These are phyloP conservation scores for Hydrotaea diabolus DNA, from an alignment of 2,888 invertebrate species.

Conservation along the genomic window DNA sequence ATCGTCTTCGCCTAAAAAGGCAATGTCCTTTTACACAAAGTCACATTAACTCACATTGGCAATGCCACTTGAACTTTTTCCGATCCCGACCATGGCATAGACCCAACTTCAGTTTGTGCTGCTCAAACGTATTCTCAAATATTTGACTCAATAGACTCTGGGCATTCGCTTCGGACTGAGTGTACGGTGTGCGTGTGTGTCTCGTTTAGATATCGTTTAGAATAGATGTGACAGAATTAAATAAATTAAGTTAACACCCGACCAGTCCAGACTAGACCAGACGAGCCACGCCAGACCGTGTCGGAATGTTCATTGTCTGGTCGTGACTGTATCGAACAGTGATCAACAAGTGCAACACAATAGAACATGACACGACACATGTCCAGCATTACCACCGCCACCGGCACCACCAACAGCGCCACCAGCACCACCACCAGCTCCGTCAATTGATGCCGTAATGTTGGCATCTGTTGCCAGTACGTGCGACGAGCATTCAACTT, in stretches of 20 bases:
- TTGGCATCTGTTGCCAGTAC: background rate
- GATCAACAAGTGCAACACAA: constrained; percentile 33
- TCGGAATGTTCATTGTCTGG: constrained; percentile 60
- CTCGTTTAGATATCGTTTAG: background rate
- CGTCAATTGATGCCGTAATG: no score
- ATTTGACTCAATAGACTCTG: background rate
- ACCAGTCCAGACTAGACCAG: constrained; percentile 3
- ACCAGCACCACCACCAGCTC: background rate
- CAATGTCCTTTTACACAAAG: no score
- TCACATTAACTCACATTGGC: no score
- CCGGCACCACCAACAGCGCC: background rate
- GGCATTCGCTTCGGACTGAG: background rate
- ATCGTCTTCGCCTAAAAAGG: no score
- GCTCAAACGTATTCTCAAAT: no score
- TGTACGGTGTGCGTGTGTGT: background rate
- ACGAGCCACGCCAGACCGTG: constrained; percentile 48
- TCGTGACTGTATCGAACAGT: constrained; percentile 63
- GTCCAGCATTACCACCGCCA: constrained; percentile 11
- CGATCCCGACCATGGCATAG: no score
- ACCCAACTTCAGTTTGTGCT: no score
- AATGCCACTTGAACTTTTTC: no score
- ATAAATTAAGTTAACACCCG: constrained; percentile 63
- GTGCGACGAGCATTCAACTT: background rate
- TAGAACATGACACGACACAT: constrained; percentile 32
- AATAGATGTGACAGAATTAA: constrained; percentile 45